Evolutionary conservation across 2,888 invertebrate genomes (phyloP).

Genomic region (Sarcophaga caerulescens): DNA sequence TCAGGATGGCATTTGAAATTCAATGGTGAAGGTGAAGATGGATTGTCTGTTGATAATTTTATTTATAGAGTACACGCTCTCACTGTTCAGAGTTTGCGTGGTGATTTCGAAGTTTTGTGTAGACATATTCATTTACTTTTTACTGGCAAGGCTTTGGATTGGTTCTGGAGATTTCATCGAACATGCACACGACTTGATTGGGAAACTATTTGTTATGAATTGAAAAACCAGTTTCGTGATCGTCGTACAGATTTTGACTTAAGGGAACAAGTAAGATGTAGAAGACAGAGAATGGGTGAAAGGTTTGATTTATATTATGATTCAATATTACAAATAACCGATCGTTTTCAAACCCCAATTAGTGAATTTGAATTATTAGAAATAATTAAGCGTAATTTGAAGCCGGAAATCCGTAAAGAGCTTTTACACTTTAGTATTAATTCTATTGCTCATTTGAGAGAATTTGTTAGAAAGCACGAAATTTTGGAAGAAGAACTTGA

Average conservation of each 20-base stretch:
- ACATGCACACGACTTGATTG: not conserved
- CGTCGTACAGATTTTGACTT: conserved; percentile 42
- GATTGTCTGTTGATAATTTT: conserved; percentile 35
- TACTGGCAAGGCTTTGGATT: conserved; percentile 16
- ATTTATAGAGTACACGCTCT: conserved; percentile 39
- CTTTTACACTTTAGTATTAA: conserved; percentile 18
- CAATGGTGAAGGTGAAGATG: conserved; percentile 30
- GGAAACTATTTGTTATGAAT: conserved; percentile 17
- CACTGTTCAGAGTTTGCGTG: conserved; percentile 30
- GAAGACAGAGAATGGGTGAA: conserved; percentile 9
- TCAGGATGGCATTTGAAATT: conserved; percentile 31
- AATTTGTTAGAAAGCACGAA: not conserved
- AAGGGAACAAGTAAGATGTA: conserved; percentile 13
- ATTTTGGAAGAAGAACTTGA: not conserved
- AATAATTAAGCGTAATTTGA: conserved; percentile 26
- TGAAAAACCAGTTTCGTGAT: conserved; percentile 46
- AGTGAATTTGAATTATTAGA: conserved; percentile 11
- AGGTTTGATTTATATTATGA: conserved; percentile 33
- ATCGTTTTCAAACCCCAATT: conserved; percentile 27
- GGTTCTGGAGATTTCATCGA: conserved; percentile 27
- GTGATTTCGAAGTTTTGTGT: conserved; percentile 37
- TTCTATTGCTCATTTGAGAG: not conserved
- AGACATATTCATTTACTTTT: conserved; percentile 21
- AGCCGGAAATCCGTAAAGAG: conserved; percentile 27
- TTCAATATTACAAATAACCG: conserved; percentile 25